These are phyloP conservation scores for Dicrurus megarhynchus DNA, from an alignment of 2,113 vertebrate species.

Conservation along the genomic window DNA sequence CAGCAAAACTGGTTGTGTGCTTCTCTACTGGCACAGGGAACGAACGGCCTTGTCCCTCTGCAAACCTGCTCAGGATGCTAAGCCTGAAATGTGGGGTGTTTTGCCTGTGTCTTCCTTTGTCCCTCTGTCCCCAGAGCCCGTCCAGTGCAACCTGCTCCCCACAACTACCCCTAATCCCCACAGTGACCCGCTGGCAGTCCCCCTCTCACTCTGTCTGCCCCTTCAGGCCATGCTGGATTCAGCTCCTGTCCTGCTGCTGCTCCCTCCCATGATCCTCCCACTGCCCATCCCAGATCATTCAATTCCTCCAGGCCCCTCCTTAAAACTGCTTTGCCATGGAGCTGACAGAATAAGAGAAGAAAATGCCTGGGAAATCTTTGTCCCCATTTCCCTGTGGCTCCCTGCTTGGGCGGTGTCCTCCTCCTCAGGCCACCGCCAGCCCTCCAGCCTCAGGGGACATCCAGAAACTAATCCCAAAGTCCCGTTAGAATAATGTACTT, in stretches of 20 bases:
- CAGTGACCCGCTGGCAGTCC: not conserved
- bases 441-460: not conserved
- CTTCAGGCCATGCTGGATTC: not conserved
- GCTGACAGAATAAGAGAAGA: not conserved
- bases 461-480: not conserved
- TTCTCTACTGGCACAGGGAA: not conserved
- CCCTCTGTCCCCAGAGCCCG: accelerated
- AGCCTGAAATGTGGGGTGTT: accelerated
- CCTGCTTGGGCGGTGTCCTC: not conserved
- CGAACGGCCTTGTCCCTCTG: accelerated
- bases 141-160: not conserved
- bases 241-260: not conserved
- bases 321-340: not conserved
- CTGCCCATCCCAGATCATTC: accelerated
- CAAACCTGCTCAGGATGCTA: accelerated
- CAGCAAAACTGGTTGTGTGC: not conserved
- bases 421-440: not conserved
- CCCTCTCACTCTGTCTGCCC: accelerated
- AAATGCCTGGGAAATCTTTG: accelerated
- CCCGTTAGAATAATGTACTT: accelerated
- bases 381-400: accelerated
- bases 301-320: accelerated
- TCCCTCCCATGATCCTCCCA: not conserved
- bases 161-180: not conserved
- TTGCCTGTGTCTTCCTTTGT: not conserved